Evolutionary conservation across 1,140 invertebrate species (phyloP), one percentile per base, ranked within the genome.

Genomic region (Scylla paramamosain): DNA sequence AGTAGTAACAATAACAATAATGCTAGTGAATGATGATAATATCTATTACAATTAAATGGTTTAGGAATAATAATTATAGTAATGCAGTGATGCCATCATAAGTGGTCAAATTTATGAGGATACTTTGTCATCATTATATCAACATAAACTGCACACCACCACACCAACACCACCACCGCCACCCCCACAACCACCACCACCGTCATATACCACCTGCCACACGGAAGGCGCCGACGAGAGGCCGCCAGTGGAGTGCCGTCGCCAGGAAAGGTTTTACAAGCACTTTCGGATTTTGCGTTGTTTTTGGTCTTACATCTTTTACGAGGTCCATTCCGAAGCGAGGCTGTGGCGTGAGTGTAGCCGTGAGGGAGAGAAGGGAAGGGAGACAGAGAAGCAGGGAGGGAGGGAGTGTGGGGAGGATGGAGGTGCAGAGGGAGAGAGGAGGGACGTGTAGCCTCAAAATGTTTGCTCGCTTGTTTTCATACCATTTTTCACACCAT

Each of bases 371-470:
- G 52, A 59, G 52, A 59, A 20, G 20, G 52, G 20, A 20, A 59
- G 10, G 20, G 52, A 59, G 52, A 59, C 16, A 91, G 29, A 91
- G 89, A 91, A 6, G 31, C 16, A 91, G n/a, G n/a, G 89, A 91
- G 46, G 31, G 46, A 92, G 29, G 31, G 91, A 92, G 59, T 2
- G 46, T 12, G 0, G 10, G 91, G 12, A 39, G 31, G 59, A 67
- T 25, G n/a, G 87, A 32, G 87, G n/a, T 20, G 32, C 3, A 32
- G 87, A 88, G 29, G n/a, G 67, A 77, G 25, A n/a, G 67, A 77
- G 67, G n/a, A 20, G 20, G 67, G 8, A 20, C 4, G 25, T 7
- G 67, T 20, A 59, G 16, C 16, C 16, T 59, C 52, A 59, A 12
- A 59, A 59, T 59, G 52, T 59, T 59, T 59, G 52, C 52, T 12